phyloP scores from a whole-genome alignment of 2,888 invertebrate species.

The Pammene fasciana region DNA sequence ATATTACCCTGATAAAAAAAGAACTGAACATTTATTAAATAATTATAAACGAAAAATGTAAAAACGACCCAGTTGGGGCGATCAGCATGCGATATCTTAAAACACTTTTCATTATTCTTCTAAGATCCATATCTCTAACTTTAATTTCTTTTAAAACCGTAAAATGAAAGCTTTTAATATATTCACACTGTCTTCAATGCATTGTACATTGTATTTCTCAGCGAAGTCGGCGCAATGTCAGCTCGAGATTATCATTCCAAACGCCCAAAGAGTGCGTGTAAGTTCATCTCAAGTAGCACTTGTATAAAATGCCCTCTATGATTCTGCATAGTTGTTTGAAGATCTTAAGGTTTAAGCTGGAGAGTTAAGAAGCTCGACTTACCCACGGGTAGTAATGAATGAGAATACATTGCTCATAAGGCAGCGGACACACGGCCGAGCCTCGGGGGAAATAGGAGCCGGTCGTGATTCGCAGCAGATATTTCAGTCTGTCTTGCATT shows the following conservation, averaged over 20 bases:
- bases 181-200: conserved; percentile 21
- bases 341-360: background rate
- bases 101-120: background rate
- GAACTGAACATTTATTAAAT: background rate
- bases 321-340: background rate
- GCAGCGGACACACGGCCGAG: conserved; percentile 21
- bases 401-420: conserved; percentile 10
- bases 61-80: background rate
- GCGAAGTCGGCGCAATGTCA: conserved; percentile 46
- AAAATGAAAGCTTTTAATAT: conserved; percentile 29
- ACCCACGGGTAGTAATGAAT: background rate
- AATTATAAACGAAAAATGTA: background rate
- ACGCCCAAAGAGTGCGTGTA: conserved; percentile 30
- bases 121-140: conserved; percentile 2
- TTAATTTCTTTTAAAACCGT: conserved; percentile 14
- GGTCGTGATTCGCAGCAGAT: conserved; percentile 33
- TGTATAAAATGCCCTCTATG: background rate
- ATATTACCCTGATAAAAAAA: background rate
- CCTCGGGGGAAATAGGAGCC: conserved; percentile 32
- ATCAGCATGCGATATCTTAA: background rate
- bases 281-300: background rate
- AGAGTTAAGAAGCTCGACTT: background rate
- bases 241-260: conserved; percentile 10
- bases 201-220: conserved; percentile 47
- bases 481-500: conserved; percentile 34